Conservation (phyloP, 2,888 invertebrate genomes). For the Maniola hyperantus region DNA sequence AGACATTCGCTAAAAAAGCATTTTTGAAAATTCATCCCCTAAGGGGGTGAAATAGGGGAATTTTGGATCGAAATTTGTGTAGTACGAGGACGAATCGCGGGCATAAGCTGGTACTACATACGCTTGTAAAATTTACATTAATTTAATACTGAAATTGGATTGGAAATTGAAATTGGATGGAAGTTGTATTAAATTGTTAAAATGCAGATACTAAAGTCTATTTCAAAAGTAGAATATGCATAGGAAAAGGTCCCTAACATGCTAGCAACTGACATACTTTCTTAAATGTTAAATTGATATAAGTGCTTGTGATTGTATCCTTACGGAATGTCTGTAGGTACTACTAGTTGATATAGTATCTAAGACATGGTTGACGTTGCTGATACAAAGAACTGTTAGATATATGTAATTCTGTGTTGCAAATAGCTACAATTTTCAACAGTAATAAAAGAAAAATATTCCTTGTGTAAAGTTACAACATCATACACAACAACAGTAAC, state of each 20-base stretch:
- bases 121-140: too few relatives aligned
- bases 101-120: too few relatives aligned
- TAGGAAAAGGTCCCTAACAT: slow-evolving; percentile 33
- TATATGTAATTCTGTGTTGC: not conserved
- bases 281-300: slow-evolving; percentile 47
- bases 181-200: too few relatives aligned
- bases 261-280: slow-evolving; percentile 47
- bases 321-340: slow-evolving; percentile 22
- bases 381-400: not conserved
- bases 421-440: not conserved
- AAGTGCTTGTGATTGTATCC: slow-evolving; percentile 44
- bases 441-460: not conserved
- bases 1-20: too few relatives aligned
- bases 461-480: too few relatives aligned
- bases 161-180: too few relatives aligned
- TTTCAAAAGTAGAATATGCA: slow-evolving; percentile 7
- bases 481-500: too few relatives aligned
- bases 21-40: too few relatives aligned
- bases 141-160: too few relatives aligned
- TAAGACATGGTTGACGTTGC: not conserved
- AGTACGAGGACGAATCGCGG: too few relatives aligned
- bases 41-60: too few relatives aligned
- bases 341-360: slow-evolving; percentile 13
- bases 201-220: not conserved
- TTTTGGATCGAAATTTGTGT: too few relatives aligned